phyloP scores from a whole-genome alignment of 2,888 invertebrate genomes.

The Eupithecia centaureata region DNA sequence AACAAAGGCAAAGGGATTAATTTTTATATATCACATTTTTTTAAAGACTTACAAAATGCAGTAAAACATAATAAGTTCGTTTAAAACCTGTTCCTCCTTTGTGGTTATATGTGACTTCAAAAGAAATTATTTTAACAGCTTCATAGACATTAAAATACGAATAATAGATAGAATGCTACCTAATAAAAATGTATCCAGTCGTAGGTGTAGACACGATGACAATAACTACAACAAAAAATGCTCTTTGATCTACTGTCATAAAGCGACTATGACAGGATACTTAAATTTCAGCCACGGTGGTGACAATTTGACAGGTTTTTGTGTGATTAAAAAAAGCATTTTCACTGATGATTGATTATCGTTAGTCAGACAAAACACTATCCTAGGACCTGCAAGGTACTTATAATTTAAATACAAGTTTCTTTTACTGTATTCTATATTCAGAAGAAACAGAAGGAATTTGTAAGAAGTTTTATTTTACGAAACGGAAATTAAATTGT shows the following conservation, averaged over 20 bases:
- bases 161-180: conserved; percentile 28
- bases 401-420: no score
- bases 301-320: conserved; percentile 43
- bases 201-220: conserved; percentile 40
- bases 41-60: background rate
- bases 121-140: conserved; percentile 26
- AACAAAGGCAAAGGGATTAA: background rate
- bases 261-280: conserved; percentile 46
- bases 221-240: conserved; percentile 42
- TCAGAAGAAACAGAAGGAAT: background rate
- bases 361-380: background rate
- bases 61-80: background rate
- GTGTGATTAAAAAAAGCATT: conserved; percentile 17
- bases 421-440: background rate
- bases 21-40: background rate
- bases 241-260: conserved; percentile 48
- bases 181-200: conserved; percentile 31
- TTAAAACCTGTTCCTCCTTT: conserved; percentile 9
- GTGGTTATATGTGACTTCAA: conserved; percentile 21
- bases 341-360: conserved; percentile 20
- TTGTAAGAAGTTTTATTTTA: background rate
- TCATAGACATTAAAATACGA: conserved; percentile 22
- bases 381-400: background rate
- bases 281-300: conserved; percentile 37
- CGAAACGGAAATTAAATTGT: background rate